Percentiles rank a stretch among this genome's conserved stretches.
Conservation (phyloP, 2,888 invertebrate species). For the Ypsolopha sequella region DNA sequence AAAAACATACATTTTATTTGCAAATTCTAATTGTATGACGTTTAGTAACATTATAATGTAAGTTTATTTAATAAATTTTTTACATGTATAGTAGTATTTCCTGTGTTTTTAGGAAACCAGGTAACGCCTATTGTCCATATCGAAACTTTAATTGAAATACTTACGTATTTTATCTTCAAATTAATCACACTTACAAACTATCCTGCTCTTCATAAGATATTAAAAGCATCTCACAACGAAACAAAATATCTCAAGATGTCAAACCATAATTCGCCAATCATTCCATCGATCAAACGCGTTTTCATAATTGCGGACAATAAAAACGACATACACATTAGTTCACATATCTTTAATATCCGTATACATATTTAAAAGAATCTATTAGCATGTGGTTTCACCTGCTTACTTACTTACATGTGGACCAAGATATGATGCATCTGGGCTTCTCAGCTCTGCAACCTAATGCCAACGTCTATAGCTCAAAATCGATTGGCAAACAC, state of each 20-base stretch:
- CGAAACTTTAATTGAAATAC: no score
- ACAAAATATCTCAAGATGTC: background rate
- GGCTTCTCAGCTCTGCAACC: background rate
- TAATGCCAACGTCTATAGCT: background rate
- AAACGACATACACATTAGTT: slow-evolving; percentile 7
- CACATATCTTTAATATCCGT: slow-evolving; percentile 5
- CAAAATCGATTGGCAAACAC: background rate
- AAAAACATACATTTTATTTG: no score
- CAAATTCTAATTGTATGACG: no score
- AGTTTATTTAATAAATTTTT: no score
- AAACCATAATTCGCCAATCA: background rate
- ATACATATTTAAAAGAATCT: slow-evolving; percentile 17
- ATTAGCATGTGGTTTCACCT: slow-evolving; percentile 8
- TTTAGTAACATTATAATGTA: no score
- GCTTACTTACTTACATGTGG: background rate
- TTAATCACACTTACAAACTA: no score
- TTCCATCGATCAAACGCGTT: background rate
- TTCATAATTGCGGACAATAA: slow-evolving; percentile 9
- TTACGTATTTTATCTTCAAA: no score
- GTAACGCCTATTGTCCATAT: no score
- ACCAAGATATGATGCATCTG: background rate
- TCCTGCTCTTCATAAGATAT: no score
- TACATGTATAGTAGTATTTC: no score
- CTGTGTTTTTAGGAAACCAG: no score
- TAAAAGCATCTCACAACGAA: no score